Conservation (phyloP, 2,888 invertebrate species). For the Drosophila greeni region DNA sequence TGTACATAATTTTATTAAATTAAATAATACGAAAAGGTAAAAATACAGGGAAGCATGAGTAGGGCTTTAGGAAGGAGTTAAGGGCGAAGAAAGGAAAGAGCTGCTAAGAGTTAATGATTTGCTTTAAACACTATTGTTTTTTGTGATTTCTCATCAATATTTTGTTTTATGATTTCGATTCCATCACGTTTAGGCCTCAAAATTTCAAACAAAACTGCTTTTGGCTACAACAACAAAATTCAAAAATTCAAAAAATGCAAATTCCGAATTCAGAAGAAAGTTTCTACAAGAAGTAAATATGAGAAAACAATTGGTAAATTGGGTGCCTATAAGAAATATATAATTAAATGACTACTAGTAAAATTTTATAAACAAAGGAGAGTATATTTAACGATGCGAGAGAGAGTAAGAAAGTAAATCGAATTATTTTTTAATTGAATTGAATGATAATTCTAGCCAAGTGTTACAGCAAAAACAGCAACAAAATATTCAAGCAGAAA, state of each 20-base stretch:
- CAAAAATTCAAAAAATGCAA: slow-evolving; percentile 23
- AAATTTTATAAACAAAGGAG: slow-evolving; percentile 73
- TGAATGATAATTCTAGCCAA: slow-evolving; percentile 43
- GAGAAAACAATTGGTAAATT: slow-evolving; percentile 76
- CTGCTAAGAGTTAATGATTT: slow-evolving; percentile 13
- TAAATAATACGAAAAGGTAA: slow-evolving; percentile 52
- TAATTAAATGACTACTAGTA: slow-evolving; percentile 74
- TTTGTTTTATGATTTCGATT: slow-evolving; percentile 18
- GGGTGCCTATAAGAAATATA: slow-evolving; percentile 77
- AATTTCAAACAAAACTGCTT: slow-evolving; percentile 47
- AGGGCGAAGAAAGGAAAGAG: too few species aligned
- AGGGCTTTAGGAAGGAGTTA: too few species aligned
- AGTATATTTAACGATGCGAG: slow-evolving; percentile 53
- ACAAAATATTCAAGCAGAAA: slow-evolving; percentile 48
- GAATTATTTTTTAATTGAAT: slow-evolving; percentile 50
- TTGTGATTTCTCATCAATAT: slow-evolving; percentile 17
- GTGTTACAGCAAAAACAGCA: slow-evolving; percentile 34
- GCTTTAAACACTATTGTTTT: slow-evolving; percentile 24
- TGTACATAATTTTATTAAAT: slow-evolving; percentile 75
- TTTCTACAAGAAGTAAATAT: slow-evolving; percentile 40
- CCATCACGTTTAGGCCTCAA: slow-evolving; percentile 48
- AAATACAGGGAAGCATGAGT: slow-evolving; percentile 1
- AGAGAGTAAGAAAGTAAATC: slow-evolving; percentile 35
- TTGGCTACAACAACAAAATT: slow-evolving; percentile 36
- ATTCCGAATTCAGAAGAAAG: slow-evolving; percentile 28